Conservation (phyloP, 53 echinoderm and acorn worm species). For the Mesocentrotus franciscanus region DNA sequence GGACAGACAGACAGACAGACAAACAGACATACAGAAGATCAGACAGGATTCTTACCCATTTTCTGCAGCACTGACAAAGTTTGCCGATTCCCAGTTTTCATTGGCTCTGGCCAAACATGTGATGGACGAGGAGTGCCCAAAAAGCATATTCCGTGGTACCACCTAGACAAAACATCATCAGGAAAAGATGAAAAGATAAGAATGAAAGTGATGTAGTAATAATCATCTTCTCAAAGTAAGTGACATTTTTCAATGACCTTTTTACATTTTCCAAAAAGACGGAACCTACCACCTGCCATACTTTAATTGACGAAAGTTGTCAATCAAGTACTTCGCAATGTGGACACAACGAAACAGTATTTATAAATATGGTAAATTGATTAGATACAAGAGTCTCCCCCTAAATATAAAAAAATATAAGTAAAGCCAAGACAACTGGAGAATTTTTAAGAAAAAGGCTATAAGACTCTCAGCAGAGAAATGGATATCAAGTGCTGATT, state of each 20-base stretch:
- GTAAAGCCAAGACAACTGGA: no score
- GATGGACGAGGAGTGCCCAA: constrained; percentile 95
- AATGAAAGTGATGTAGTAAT: not conserved
- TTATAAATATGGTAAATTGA: no score
- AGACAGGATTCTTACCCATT: constrained; percentile 79
- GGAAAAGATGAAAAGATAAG: not conserved
- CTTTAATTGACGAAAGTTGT: not conserved
- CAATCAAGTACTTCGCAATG: not conserved
- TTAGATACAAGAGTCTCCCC: no score
- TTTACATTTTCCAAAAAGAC: not conserved
- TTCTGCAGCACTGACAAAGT: constrained; percentile 97
- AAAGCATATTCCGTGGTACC: constrained; percentile 92
- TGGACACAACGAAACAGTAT: not conserved
- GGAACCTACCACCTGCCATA: not conserved
- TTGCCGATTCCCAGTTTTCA: constrained; percentile 96
- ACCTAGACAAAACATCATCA: constrained; percentile 74
- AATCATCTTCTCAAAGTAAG: not conserved
- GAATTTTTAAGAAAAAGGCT: no score
- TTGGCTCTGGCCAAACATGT: constrained; percentile 95
- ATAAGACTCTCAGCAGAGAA: no score
- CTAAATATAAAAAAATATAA: no score
- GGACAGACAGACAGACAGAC: not conserved
- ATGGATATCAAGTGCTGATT: no score
- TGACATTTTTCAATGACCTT: not conserved
- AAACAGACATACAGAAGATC: not conserved